Evolutionary conservation across 2,888 invertebrate species (phyloP).

Genomic region (Osedax frankpressi): DNA sequence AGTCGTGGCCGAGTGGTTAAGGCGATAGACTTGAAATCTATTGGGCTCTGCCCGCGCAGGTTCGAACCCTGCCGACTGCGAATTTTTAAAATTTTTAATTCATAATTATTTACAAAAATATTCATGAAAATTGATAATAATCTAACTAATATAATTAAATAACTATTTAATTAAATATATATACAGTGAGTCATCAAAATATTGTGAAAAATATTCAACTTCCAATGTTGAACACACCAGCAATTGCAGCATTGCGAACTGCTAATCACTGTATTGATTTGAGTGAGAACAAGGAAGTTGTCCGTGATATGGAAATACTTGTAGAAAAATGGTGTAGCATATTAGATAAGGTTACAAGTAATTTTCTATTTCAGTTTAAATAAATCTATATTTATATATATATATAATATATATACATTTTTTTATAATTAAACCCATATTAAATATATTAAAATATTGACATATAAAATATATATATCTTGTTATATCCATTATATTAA

Average conservation of each 20-base stretch:
- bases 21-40: slow-evolving; percentile 24
- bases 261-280: background rate
- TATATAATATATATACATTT: too few relatives aligned
- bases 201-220: too few relatives aligned
- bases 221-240: too few relatives aligned
- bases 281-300: background rate
- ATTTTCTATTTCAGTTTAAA: too few relatives aligned
- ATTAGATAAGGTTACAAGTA: background rate
- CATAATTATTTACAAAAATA: background rate
- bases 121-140: background rate
- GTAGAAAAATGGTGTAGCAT: background rate
- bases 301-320: background rate
- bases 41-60: slow-evolving; percentile 25
- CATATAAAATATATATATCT: too few relatives aligned
- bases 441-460: too few relatives aligned
- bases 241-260: background rate
- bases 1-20: slow-evolving; percentile 26
- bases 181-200: too few relatives aligned
- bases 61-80: slow-evolving; percentile 25
- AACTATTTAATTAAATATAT: background rate
- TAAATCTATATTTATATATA: too few relatives aligned
- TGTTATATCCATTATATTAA: too few relatives aligned
- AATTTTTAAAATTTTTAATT: background rate
- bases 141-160: background rate
- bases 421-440: too few relatives aligned